Base-by-base conservation (phyloP, 2,113 vertebrate genomes). In the Callochromis pleurospilus region DNA sequence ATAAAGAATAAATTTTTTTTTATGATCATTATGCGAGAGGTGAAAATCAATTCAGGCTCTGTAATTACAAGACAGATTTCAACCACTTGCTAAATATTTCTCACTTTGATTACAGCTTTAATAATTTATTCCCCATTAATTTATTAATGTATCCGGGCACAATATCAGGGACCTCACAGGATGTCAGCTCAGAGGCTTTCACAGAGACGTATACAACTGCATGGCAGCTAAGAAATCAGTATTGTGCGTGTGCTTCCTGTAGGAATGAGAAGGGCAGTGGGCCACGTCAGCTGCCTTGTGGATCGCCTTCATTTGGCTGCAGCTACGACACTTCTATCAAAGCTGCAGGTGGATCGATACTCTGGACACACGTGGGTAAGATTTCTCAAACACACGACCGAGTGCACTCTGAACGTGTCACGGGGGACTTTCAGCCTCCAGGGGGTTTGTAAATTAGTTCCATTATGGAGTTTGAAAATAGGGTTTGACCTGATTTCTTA, bases 251-350 rank as follows among this genome's bases (percentile, higher is more conserved):
- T 1, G 24, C 26, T 31, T 77, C 70, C 70, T 49, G 9, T 0
- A n/a, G 45, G 26, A 13, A 49, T 3, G 10, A 13, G 24, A 31
- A 49, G 6, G 26, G 15, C 70, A 1, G 73, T n/a, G 73, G 45
- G n/a, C 45, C 10, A 0, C 1, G 4, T 13, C 17, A 19, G 73
- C 73, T 77, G 73, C 73, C 73, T 1, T 77, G 26, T 0, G 73
- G 17, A 49, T 51, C 73, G 13, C 45, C 26, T 29, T 31, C 1
- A 51, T 31, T 31, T 77, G 47, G 26, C 24, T 77, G 68, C 0
- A 15, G 21, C 68, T 45, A 7, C 2, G 0, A 10, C 21, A 0
- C 40, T 24, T 11, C 15, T 17, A n/a, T 77, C 14, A 51, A 31
- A 77, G 73, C 73, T 49, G 24, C 73, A 33, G 4, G 17, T 31